Percentiles rank a stretch among this genome's conserved stretches.
These are phyloP conservation scores for Petrocephalus sullivani DNA, from an alignment of 2,797 vertebrate species.

Conservation along the genomic window DNA sequence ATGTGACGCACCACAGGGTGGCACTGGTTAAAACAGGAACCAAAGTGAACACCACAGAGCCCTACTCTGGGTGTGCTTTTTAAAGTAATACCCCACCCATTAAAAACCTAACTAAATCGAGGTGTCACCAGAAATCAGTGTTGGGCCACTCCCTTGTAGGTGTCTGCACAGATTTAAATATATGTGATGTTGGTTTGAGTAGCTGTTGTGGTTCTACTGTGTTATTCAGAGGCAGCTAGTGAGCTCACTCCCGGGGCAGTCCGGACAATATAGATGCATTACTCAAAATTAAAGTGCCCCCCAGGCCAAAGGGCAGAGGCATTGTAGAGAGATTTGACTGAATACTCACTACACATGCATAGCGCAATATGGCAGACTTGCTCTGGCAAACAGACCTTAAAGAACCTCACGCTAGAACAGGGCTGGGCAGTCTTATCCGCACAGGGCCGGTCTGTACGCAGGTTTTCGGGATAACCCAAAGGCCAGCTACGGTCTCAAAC, in stretches of 20 bases:
- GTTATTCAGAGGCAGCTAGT: background rate
- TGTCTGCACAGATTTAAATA: background rate
- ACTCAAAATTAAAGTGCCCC: background rate
- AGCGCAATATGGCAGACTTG: background rate
- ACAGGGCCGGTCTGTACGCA: too few relatives aligned
- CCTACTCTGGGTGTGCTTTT: background rate
- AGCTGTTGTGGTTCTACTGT: background rate
- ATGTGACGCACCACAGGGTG: background rate
- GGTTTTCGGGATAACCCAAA: too few relatives aligned
- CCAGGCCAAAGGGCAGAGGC: background rate
- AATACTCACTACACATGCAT: background rate
- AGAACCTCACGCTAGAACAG: background rate
- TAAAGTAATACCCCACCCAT: background rate
- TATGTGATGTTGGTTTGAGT: background rate
- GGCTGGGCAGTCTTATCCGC: too few relatives aligned
- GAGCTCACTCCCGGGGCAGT: background rate
- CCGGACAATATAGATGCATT: background rate
- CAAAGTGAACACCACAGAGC: background rate
- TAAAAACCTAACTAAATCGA: background rate
- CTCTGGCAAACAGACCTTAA: background rate
- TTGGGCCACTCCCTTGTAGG: background rate
- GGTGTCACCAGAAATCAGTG: background rate
- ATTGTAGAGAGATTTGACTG: background rate
- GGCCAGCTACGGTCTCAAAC: too few relatives aligned
- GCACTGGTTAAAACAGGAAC: background rate